Evolutionary conservation across 2,888 invertebrate species (phyloP).

Genomic region (Cataglyphis altisquamis): DNA sequence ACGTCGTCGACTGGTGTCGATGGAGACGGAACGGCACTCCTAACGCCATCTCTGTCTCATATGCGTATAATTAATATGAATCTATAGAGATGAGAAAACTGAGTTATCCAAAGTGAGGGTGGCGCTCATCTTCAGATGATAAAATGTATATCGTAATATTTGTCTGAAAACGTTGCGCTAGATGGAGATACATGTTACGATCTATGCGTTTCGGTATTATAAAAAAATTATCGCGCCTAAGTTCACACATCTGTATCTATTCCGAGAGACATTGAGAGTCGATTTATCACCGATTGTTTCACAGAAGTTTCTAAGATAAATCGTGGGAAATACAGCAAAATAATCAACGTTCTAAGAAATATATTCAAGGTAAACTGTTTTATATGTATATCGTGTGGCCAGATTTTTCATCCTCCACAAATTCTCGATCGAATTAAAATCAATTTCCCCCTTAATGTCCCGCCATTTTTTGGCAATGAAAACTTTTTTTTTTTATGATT

Average conservation of each 20-base stretch:
- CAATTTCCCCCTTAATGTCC: neutral
- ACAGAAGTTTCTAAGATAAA: neutral
- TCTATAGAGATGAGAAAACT: neutral
- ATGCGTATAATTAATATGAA: neutral
- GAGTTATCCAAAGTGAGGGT: neutral
- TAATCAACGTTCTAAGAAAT: neutral
- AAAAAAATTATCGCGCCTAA: neutral
- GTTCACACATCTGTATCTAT: neutral
- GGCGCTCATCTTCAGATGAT: neutral
- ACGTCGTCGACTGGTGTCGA: too few species aligned
- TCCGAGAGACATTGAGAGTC: neutral
- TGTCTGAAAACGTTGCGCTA: neutral
- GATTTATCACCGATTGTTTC: neutral
- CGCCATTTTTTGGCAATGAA: neutral
- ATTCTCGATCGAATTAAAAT: neutral
- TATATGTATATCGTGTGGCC: neutral
- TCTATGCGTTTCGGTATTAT: neutral
- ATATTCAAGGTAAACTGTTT: neutral
- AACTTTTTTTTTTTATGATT: neutral
- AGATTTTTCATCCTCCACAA: neutral
- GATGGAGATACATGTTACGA: constrained; percentile 14
- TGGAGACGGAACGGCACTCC: constrained; percentile 64
- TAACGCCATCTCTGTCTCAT: constrained; percentile 57
- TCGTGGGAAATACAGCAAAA: neutral
- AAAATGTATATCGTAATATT: neutral